Conservation (phyloP, 2,797 vertebrate genomes). For the Oreonectes daqikongensis region DNA sequence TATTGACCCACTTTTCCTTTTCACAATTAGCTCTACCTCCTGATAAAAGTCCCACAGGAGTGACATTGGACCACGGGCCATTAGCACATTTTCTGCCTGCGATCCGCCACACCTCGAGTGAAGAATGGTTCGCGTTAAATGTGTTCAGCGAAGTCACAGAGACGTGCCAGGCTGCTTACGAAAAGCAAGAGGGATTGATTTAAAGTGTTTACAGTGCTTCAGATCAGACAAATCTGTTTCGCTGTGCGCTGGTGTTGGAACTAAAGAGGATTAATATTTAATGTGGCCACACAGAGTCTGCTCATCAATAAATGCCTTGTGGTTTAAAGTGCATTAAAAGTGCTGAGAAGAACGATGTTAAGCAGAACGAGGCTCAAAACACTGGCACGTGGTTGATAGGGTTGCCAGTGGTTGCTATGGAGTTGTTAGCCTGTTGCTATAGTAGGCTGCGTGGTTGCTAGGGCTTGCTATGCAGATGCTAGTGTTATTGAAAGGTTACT, state of each 20-base stretch:
- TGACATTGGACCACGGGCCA: conserved; percentile 5
- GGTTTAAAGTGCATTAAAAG: conserved; percentile 23
- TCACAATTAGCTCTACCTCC: conserved; percentile 15
- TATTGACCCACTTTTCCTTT: conserved; percentile 70
- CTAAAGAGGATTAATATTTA: conserved; percentile 68
- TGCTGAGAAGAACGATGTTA: conserved; percentile 7
- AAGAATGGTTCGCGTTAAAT: conserved; percentile 1
- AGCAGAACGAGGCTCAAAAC: conserved; percentile 15
- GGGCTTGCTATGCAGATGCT: no score
- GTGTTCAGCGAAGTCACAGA: background rate
- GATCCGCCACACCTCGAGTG: background rate
- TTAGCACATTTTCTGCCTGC: conserved; percentile 4
- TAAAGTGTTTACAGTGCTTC: conserved; percentile 12
- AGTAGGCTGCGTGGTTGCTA: background rate
- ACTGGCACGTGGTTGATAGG: background rate
- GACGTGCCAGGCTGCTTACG: background rate
- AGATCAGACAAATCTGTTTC: conserved; percentile 52
- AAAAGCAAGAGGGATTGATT: conserved; percentile 50
- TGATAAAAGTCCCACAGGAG: background rate
- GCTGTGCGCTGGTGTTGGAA: conserved; percentile 54
- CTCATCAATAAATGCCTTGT: conserved; percentile 62
- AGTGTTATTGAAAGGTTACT: no score
- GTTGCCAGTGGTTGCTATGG: background rate
- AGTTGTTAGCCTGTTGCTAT: background rate
- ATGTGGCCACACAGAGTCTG: conserved; percentile 62